Evolutionary conservation across 2,113 vertebrate species (phyloP).

Genomic region (Hippocampus zosterae): DNA sequence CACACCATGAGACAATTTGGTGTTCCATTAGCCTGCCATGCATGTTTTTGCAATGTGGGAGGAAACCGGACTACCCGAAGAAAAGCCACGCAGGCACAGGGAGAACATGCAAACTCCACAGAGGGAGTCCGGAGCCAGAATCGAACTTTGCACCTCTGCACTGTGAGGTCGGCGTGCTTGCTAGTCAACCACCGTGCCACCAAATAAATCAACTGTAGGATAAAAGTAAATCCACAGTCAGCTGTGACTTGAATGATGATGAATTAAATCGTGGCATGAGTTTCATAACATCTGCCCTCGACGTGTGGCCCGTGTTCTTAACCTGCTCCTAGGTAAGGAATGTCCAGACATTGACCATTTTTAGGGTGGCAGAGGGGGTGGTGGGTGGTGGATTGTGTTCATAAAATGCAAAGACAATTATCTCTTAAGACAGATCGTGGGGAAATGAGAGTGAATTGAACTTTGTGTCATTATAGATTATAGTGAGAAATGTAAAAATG

Average conservation of each 20-base stretch:
- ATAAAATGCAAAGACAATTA: conserved; percentile 30
- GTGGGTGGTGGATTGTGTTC: conserved; percentile 21
- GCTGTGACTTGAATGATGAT: conserved; percentile 46
- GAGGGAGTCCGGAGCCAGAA: too few species aligned
- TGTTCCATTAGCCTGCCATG: too few species aligned
- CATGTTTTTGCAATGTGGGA: too few species aligned
- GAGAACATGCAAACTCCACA: too few species aligned
- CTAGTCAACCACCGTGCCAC: neutral
- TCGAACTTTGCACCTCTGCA: too few species aligned
- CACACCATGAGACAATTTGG: too few species aligned
- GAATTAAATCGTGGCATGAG: conserved; percentile 33
- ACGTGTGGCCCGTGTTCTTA: conserved; percentile 46
- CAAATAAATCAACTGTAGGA: conserved; percentile 41
- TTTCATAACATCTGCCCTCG: conserved; percentile 48
- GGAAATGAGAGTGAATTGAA: conserved; percentile 14
- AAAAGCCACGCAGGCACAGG: too few species aligned
- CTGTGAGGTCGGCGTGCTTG: too few species aligned
- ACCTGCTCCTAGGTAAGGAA: conserved; percentile 53
- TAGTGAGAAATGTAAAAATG: conserved; percentile 29
- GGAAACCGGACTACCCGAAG: too few species aligned
- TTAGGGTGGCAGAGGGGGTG: neutral
- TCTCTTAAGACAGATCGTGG: conserved; percentile 19
- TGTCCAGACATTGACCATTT: conserved; percentile 52
- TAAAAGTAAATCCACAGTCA: conserved; percentile 37
- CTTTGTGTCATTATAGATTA: conserved; percentile 14